Evolutionary conservation across 2,888 invertebrate species (phyloP), one percentile per base, ranked within the genome.

Genomic region (Eristalinus aeneus): DNA sequence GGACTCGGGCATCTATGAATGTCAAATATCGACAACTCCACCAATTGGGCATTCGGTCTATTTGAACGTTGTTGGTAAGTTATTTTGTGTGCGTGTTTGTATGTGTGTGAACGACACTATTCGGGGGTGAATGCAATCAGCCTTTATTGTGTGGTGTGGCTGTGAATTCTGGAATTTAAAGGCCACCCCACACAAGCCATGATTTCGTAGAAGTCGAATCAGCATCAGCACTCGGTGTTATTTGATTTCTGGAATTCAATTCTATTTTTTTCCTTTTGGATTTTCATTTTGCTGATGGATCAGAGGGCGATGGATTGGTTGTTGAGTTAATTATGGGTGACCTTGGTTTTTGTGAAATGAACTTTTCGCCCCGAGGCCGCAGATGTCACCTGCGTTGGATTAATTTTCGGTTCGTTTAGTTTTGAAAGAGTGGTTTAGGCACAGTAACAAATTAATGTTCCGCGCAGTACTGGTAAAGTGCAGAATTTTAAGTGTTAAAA

Each of bases 21-120:
- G 97, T 92, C 97, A 97, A 94, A 97, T 97, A 92, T 97, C 97
- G 89, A 97, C 97, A 69, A 97, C 97, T 87, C 97, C 97, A 68
- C 97, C 97, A 79, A 95, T 97, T 67, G 97, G 97, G 56, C 96
- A 97, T 92, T 95, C 96, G 27, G 95, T 97, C 76, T 95, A 95
- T 91, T 94, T 97, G 86, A 96, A 95, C 89, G 96, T 97, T 90
- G 96, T 97, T 87, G 97, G 97, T 97, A 91, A 96, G 96, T 94
- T 5, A 4, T 12, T 63, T 32, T 72, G n/a, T 36, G 10, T 67
- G 23, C 5, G 27, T 27, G 27, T 27, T 2, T n/a, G n/a, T 27
- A 5, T 27, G 27, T n/a, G n/a, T n/a, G n/a, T n/a, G n/a, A n/a
- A n/a, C n/a, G 46, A 46, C 46, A 46, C 46, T 46, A 46, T 16